Evolutionary conservation across 2,797 vertebrate genomes (phyloP).

Genomic region (Sternotherus odoratus): DNA sequence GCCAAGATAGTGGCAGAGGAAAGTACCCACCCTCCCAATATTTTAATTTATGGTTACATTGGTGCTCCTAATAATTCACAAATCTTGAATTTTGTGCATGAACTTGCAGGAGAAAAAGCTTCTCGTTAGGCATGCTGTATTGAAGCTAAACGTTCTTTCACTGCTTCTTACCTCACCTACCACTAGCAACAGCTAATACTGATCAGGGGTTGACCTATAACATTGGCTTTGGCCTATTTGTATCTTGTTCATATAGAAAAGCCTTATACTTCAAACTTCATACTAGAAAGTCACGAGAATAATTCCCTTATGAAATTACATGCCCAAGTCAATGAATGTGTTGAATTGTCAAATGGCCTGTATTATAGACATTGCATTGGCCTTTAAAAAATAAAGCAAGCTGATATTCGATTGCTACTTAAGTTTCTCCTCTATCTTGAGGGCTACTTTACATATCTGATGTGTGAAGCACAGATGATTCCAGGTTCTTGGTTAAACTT

Average conservation of each 20-base stretch:
- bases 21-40: conserved; percentile 6
- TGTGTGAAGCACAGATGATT: not conserved
- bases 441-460: not conserved
- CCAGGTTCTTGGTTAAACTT: not conserved
- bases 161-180: not conserved
- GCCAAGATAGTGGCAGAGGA: conserved; percentile 44
- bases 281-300: not conserved
- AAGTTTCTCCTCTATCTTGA: not conserved
- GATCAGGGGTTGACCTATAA: not conserved
- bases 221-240: not conserved
- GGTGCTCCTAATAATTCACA: not conserved
- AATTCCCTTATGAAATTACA: not conserved
- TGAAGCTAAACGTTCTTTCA: not conserved
- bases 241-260: rapidly evolving
- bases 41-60: not conserved
- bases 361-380: not conserved
- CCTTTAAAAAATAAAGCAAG: not conserved
- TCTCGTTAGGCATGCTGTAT: not conserved
- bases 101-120: not conserved
- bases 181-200: not conserved
- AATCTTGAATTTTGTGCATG: not conserved
- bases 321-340: not conserved
- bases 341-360: not conserved
- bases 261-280: rapidly evolving
- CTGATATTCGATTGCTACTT: not conserved